Evolutionary conservation across 2,888 invertebrate genomes (phyloP).

Genomic region (Smittia aterrima): DNA sequence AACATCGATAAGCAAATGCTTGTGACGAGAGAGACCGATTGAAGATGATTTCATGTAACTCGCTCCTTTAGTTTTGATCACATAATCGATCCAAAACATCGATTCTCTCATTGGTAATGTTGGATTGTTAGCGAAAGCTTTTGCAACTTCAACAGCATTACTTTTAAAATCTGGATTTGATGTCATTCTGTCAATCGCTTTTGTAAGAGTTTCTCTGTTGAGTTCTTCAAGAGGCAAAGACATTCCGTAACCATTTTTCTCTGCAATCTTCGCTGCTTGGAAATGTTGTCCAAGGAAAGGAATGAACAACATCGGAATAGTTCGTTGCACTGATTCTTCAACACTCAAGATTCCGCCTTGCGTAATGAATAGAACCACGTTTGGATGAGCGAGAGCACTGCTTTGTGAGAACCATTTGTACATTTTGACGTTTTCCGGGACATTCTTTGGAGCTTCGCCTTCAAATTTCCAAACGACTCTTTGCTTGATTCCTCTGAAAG

Average conservation of each 20-base stretch:
- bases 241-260: slow-evolving; percentile 50
- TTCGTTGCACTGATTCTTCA: slow-evolving; percentile 55
- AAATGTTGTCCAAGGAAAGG: slow-evolving; percentile 56
- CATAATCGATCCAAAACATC: slow-evolving; percentile 63
- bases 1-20: slow-evolving; percentile 56
- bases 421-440: slow-evolving; percentile 52
- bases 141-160: slow-evolving; percentile 48
- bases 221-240: slow-evolving; percentile 50
- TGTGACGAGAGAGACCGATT: slow-evolving; percentile 52
- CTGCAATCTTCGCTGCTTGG: slow-evolving; percentile 50
- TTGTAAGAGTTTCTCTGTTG: slow-evolving; percentile 49
- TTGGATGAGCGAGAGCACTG: slow-evolving; percentile 56
- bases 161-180: slow-evolving; percentile 50
- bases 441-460: slow-evolving; percentile 46
- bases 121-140: slow-evolving; percentile 58
- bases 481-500: slow-evolving; percentile 51
- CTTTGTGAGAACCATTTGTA: slow-evolving; percentile 56
- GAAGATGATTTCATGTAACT: slow-evolving; percentile 52
- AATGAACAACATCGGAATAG: slow-evolving; percentile 54
- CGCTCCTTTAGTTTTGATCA: slow-evolving; percentile 54
- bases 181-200: slow-evolving; percentile 50
- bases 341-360: slow-evolving; percentile 59
- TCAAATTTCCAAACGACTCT: slow-evolving; percentile 55
- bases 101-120: slow-evolving; percentile 59
- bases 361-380: slow-evolving; percentile 56